Percentiles rank a stretch among this genome's conserved stretches.
These are phyloP conservation scores for Ficedula albicollis DNA, from an alignment of 2,797 vertebrate genomes.

Conservation along the genomic window DNA sequence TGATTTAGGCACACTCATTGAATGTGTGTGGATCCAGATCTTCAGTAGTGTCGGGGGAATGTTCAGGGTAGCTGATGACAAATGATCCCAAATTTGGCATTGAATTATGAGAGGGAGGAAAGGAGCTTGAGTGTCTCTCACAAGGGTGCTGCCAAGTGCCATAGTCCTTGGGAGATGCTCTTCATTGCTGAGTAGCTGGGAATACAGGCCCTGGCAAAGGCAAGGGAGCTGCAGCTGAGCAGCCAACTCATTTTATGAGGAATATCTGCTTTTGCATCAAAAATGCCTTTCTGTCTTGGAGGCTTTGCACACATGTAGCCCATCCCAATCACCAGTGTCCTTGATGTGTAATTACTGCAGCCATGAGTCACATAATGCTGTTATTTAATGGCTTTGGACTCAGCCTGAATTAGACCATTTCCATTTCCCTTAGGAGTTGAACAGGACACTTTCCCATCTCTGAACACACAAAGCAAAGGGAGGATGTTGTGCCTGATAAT, in stretches of 20 bases:
- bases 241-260: neutral
- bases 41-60: neutral
- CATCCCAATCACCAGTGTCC: neutral
- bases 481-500: neutral
- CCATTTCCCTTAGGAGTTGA: neutral
- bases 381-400: neutral
- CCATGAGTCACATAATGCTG: neutral
- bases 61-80: neutral
- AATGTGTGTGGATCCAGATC: neutral
- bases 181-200: conserved; percentile 7
- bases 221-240: neutral
- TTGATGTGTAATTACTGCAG: neutral
- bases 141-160: neutral
- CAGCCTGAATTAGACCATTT: neutral
- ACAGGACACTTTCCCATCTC: neutral
- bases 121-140: neutral
- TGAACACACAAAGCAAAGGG: neutral
- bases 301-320: neutral
- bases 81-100: neutral
- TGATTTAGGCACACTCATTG: neutral
- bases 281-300: neutral
- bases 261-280: neutral
- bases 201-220: neutral
- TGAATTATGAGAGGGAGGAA: neutral
- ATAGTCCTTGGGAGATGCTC: neutral